A percentile compares a stretch with the other conserved stretches of the same genome.
Conservation (phyloP, 2,888 invertebrate genomes). For the Scaptomyza parva region DNA sequence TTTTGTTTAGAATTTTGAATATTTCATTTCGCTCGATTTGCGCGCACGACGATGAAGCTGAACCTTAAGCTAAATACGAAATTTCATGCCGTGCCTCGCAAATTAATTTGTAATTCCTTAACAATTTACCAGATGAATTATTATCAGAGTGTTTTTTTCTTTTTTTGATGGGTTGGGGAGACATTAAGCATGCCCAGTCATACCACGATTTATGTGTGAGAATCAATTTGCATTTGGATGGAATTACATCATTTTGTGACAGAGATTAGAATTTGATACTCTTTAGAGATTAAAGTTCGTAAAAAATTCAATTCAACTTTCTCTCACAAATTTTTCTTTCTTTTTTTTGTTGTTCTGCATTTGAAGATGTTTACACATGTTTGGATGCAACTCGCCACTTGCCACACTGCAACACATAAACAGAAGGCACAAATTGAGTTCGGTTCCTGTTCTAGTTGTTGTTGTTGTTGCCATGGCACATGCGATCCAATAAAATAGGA, state of each 20-base stretch:
- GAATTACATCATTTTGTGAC: background rate
- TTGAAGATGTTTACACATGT: conserved; percentile 57
- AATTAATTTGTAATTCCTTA: conserved; percentile 83
- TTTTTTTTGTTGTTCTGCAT: background rate
- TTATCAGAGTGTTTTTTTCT: conserved; percentile 11
- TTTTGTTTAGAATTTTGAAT: conserved; percentile 80
- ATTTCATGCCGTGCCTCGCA: conserved; percentile 64
- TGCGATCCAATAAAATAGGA: conserved; percentile 71
- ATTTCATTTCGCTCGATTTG: conserved; percentile 72
- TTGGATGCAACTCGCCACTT: conserved; percentile 54
- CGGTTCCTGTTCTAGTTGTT: conserved; percentile 9
- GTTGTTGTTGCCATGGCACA: conserved; percentile 43
- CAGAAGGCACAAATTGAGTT: conserved; percentile 32
- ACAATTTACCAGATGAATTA: conserved; percentile 70
- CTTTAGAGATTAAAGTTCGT: too few relatives aligned
- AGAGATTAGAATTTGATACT: background rate
- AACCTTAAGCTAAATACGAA: conserved; percentile 52
- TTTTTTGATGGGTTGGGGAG: background rate
- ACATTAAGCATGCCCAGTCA: conserved; percentile 41
- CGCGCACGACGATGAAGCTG: conserved; percentile 21
- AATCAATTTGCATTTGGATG: conserved; percentile 50
- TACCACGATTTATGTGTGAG: conserved; percentile 70
- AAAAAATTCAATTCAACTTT: too few relatives aligned
- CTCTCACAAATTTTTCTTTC: background rate
- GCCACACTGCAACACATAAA: conserved; percentile 55